These are phyloP conservation scores for Patiria miniata DNA, from an alignment of 35 echinoderm and acorn worm genomes.

Conservation along the genomic window DNA sequence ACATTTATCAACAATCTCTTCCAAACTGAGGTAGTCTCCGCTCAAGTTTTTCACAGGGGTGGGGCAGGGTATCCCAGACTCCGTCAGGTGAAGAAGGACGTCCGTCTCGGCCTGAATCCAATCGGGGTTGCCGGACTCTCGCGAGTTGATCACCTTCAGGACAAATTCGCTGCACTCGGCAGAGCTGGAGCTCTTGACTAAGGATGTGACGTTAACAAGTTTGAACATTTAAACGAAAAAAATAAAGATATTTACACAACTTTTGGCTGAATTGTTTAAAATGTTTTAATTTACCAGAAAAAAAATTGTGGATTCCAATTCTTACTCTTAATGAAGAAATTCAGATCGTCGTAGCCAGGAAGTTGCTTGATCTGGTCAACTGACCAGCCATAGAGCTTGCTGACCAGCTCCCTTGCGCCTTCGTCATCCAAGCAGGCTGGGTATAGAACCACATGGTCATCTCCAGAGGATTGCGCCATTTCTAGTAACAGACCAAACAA, in stretches of 20 bases:
- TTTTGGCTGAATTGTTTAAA: no score
- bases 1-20: not conserved
- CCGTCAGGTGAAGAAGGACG: not conserved
- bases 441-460: not conserved
- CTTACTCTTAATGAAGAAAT: slow-evolving; percentile 12
- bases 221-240: no score
- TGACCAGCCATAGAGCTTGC: not conserved
- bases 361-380: not conserved
- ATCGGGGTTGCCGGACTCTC: not conserved
- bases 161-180: not conserved
- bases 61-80: not conserved
- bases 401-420: not conserved
- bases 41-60: slow-evolving; percentile 2
- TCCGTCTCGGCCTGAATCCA: not conserved
- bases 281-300: no score
- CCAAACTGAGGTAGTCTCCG: not conserved
- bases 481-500: not conserved
- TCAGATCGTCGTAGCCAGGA: not conserved
- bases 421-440: not conserved
- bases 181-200: not conserved
- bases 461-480: not conserved
- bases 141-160: not conserved
- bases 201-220: no score
- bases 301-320: no score
- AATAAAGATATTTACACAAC: no score